Evolutionary conservation across 2,113 vertebrate species (phyloP).

Genomic region (Psettodes erumei): DNA sequence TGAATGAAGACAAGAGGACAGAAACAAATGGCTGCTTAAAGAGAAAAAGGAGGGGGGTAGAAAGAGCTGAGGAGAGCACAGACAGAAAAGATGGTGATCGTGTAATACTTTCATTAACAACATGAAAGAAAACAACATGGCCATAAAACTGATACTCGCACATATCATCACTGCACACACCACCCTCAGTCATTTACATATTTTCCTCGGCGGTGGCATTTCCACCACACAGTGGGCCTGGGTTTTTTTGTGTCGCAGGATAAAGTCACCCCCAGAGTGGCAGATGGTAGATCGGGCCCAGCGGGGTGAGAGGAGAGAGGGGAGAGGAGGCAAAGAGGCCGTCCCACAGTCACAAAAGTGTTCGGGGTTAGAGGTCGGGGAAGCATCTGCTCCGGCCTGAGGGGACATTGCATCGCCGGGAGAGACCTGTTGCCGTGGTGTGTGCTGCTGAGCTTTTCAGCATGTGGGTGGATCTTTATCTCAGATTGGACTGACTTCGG

Average conservation of each 20-base stretch:
- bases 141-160: background rate
- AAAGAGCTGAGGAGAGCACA: background rate
- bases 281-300: conserved; percentile 82
- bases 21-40: conserved; percentile 25
- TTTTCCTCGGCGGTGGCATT: conserved; percentile 74
- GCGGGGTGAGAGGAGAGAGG: conserved; percentile 53
- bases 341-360: conserved; percentile 83
- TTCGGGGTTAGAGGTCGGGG: conserved; percentile 78
- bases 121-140: background rate
- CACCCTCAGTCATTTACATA: conserved; percentile 5
- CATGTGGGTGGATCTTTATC: conserved; percentile 72
- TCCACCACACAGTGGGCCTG: conserved; percentile 56
- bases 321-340: conserved; percentile 75
- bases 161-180: conserved; percentile 40
- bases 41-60: background rate
- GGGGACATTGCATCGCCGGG: conserved; percentile 77
- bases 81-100: background rate
- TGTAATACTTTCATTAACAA: conserved; percentile 3
- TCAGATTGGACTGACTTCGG: conserved; percentile 62
- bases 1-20: conserved; percentile 21
- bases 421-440: conserved; percentile 83
- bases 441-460: conserved; percentile 70
- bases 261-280: conserved; percentile 76
- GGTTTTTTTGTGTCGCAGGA: conserved; percentile 69
- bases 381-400: conserved; percentile 84